Evolutionary conservation across 2,888 invertebrate genomes (phyloP).

Genomic region (Netelia virgata): DNA sequence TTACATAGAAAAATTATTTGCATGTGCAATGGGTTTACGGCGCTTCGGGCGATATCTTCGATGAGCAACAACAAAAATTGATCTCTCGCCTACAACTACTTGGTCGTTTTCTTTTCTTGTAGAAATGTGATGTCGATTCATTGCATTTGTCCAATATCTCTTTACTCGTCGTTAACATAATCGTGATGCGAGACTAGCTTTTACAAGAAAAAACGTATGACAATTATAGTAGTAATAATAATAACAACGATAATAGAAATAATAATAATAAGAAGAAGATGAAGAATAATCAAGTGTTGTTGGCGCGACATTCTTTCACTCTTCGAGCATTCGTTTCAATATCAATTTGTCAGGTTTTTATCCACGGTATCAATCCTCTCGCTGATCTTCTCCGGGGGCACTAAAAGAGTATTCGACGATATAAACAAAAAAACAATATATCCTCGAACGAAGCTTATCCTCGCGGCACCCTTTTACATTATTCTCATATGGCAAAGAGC

Average conservation of each 20-base stretch:
- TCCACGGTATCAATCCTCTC: conserved; percentile 48
- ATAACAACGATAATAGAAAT: conserved; percentile 26
- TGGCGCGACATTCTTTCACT: conserved; percentile 43
- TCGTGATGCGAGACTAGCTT: conserved; percentile 80
- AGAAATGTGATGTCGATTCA: conserved; percentile 42
- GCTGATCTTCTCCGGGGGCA: conserved; percentile 19
- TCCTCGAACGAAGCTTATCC: conserved; percentile 43
- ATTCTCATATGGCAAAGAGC: conserved; percentile 52
- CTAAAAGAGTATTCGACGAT: conserved; percentile 40
- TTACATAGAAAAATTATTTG: conserved; percentile 33
- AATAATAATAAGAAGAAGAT: conserved; percentile 47
- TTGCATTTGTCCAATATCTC: conserved; percentile 23
- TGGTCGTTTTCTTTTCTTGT: conserved; percentile 62
- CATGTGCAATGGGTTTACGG: conserved; percentile 45
- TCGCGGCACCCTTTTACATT: conserved; percentile 48
- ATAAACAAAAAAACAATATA: conserved; percentile 39
- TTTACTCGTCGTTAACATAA: conserved; percentile 51
- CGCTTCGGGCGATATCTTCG: conserved; percentile 37
- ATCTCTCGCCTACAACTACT: conserved; percentile 64
- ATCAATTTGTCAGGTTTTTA: conserved; percentile 61
- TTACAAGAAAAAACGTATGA: conserved; percentile 71
- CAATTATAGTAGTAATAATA: conserved; percentile 54
- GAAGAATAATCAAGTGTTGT: conserved; percentile 48
- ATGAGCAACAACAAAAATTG: conserved; percentile 39
- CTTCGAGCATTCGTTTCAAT: conserved; percentile 55